These are phyloP conservation scores for Choloepus didactylus DNA, from an alignment of 2,797 vertebrate species.

Conservation along the genomic window DNA sequence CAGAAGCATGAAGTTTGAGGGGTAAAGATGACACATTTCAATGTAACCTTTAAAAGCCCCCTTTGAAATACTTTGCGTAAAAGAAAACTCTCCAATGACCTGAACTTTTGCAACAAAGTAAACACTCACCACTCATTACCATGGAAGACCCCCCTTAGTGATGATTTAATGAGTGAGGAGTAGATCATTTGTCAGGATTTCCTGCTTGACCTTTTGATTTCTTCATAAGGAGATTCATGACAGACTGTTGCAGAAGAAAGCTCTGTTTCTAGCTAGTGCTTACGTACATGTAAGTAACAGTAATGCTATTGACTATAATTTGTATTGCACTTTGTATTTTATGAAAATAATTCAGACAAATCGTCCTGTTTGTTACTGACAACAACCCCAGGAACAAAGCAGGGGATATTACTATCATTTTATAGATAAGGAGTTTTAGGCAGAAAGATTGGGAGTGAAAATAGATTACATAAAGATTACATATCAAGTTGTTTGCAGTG, in stretches of 20 bases:
- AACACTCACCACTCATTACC: constrained; percentile 40
- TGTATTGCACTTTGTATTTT: not conserved
- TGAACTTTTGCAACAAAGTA: constrained; percentile 70
- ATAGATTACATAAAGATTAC: not conserved
- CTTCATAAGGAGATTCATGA: not conserved
- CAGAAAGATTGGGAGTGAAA: constrained; percentile 1
- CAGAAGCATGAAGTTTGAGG: constrained; percentile 50
- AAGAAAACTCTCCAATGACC: constrained; percentile 68
- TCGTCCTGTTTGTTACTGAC: not conserved
- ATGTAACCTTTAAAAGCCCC: constrained; percentile 73
- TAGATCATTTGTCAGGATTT: constrained; percentile 14
- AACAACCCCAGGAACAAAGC: constrained; percentile 14
- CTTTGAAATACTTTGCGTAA: constrained; percentile 58
- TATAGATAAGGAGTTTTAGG: not conserved
- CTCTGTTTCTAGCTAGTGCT: not conserved
- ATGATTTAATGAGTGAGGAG: constrained; percentile 32
- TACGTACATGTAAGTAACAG: not conserved
- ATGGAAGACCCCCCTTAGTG: constrained; percentile 2
- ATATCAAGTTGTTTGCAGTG: not conserved
- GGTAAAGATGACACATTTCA: constrained; percentile 69
- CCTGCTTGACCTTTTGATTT: constrained; percentile 49
- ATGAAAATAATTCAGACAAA: not conserved
- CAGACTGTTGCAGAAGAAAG: not conserved
- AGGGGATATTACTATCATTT: not conserved
- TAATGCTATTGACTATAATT: not conserved